Conservation (phyloP, 2,888 invertebrate genomes). For the Latrodectus hesperus region DNA sequence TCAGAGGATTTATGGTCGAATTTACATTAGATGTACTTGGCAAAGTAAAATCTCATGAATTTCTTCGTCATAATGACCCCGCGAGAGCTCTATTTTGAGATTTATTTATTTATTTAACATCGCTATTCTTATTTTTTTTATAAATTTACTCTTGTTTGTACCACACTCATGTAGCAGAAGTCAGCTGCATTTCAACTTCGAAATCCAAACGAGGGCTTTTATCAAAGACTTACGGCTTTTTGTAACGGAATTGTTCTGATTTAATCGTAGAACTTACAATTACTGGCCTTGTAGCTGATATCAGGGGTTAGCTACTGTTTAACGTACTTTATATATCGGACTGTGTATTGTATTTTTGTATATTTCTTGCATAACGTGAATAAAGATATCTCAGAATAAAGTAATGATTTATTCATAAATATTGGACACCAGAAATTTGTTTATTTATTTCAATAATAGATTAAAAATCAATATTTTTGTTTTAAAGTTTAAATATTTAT, state of each 20-base stretch:
- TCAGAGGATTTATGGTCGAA: constrained; percentile 36
- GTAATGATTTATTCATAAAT: too few relatives aligned
- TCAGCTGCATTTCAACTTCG: not conserved
- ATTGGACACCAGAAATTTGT: too few relatives aligned
- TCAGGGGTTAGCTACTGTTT: not conserved
- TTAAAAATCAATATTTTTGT: too few relatives aligned
- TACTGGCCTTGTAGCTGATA: constrained; percentile 1
- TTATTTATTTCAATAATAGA: too few relatives aligned
- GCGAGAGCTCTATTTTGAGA: constrained; percentile 32
- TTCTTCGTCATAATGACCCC: constrained; percentile 38
- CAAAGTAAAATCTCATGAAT: constrained; percentile 58
- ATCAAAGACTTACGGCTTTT: constrained; percentile 34
- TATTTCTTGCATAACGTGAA: too few relatives aligned
- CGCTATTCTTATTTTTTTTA: constrained; percentile 11
- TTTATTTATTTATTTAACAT: constrained; percentile 44
- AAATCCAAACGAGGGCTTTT: constrained; percentile 29
- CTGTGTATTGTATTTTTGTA: not conserved
- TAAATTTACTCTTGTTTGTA: constrained; percentile 22
- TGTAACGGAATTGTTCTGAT: constrained; percentile 40
- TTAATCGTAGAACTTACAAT: constrained; percentile 38
- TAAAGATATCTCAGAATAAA: too few relatives aligned
- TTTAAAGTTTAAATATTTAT: too few relatives aligned
- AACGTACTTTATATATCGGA: not conserved
- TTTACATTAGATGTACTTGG: constrained; percentile 50
- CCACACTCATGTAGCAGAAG: constrained; percentile 10